phyloP scores from a whole-genome alignment of 1,140 invertebrate species.

The Asbolus verrucosus region DNA sequence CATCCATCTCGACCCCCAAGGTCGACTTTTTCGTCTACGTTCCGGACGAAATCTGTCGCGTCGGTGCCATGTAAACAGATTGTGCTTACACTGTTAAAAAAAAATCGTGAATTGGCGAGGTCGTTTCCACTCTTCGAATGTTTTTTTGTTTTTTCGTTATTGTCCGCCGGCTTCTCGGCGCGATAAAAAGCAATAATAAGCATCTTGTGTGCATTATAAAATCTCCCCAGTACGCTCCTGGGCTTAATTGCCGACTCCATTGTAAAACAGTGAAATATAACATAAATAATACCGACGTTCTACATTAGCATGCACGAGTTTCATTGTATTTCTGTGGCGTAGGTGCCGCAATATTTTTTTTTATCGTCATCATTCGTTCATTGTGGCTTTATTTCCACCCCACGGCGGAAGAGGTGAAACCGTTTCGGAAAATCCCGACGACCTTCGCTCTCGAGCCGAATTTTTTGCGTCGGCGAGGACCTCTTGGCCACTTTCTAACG shows the following conservation, averaged over 20 bases:
- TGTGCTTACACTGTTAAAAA: not conserved
- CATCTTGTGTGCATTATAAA: conserved; percentile 8
- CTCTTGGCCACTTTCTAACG: conserved; percentile 27
- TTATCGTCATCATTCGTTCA: not conserved
- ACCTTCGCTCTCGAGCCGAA: not conserved
- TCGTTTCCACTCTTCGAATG: not conserved
- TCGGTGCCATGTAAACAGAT: too few relatives aligned
- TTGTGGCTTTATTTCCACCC: not conserved
- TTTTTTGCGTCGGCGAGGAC: conserved; percentile 7
- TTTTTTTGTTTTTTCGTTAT: not conserved
- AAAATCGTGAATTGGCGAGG: not conserved
- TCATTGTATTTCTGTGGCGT: conserved; percentile 2
- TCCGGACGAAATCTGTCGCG: too few relatives aligned
- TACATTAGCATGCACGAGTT: not conserved
- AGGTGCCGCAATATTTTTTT: conserved; percentile 1
- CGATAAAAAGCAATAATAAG: conserved; percentile 15
- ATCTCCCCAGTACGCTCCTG: not conserved
- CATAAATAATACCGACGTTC: conserved; percentile 10
- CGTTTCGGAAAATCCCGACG: conserved; percentile 6
- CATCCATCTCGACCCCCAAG: too few relatives aligned
- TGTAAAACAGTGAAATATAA: conserved; percentile 2
- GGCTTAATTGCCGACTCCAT: conserved; percentile 1
- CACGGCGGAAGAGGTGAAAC: conserved; percentile 1
- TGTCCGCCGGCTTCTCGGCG: not conserved
- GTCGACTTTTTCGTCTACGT: too few relatives aligned